A percentile compares a stretch with the other conserved stretches of the same genome.
These are phyloP conservation scores for Nowickia ferox DNA, from an alignment of 2,888 invertebrate species.

Conservation along the genomic window DNA sequence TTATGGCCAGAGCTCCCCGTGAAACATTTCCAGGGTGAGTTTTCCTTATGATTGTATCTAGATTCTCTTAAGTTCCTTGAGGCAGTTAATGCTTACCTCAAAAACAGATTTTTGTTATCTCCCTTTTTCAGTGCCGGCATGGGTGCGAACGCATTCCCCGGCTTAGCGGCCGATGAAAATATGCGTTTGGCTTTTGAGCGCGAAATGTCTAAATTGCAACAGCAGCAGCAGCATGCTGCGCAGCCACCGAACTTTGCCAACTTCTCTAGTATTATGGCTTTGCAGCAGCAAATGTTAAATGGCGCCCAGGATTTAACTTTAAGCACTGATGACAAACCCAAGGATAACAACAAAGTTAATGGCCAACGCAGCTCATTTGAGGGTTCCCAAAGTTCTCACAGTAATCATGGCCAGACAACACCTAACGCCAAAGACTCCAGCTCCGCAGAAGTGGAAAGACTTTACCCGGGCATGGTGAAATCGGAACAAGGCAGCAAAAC, in stretches of 20 bases:
- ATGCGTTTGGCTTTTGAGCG: slow-evolving; percentile 94
- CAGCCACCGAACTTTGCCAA: slow-evolving; percentile 84
- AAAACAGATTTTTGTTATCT: slow-evolving; percentile 89
- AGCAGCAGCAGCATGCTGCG: slow-evolving; percentile 85
- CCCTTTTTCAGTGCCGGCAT: slow-evolving; percentile 88
- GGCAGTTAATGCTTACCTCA: slow-evolving; percentile 53
- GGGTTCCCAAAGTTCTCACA: slow-evolving; percentile 71
- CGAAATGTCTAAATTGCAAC: slow-evolving; percentile 94
- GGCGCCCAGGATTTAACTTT: slow-evolving; percentile 90
- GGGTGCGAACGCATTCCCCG: slow-evolving; percentile 78
- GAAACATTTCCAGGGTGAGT: slow-evolving; percentile 92
- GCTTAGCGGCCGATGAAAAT: slow-evolving; percentile 89
- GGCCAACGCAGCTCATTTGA: slow-evolving; percentile 81
- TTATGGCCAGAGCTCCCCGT: slow-evolving; percentile 92
- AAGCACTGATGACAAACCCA: slow-evolving; percentile 85
- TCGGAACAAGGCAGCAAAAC: slow-evolving; percentile 84
- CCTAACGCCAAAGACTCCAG: slow-evolving; percentile 84
- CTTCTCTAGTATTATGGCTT: slow-evolving; percentile 88
- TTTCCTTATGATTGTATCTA: background rate
- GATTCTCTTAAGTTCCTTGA: background rate
- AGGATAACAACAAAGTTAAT: slow-evolving; percentile 82
- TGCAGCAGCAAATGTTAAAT: slow-evolving; percentile 89
- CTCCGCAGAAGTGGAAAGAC: slow-evolving; percentile 77
- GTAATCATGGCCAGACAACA: slow-evolving; percentile 68
- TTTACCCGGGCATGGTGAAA: slow-evolving; percentile 70